These are phyloP conservation scores for Cariama cristata DNA, from an alignment of 2,113 vertebrate species.

Conservation along the genomic window DNA sequence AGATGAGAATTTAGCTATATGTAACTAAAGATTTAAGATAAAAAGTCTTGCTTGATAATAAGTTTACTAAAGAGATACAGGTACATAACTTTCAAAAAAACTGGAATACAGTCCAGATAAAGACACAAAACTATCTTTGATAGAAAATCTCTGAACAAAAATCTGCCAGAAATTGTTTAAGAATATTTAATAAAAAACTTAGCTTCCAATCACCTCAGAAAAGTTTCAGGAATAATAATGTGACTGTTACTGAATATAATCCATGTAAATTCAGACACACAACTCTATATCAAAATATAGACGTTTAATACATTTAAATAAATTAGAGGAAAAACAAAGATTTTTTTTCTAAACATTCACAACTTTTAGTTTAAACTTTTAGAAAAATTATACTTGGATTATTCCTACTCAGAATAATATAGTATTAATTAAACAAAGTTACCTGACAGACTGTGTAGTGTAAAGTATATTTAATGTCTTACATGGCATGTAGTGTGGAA, in stretches of 20 bases:
- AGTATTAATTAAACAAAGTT: not conserved
- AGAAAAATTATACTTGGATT: not conserved
- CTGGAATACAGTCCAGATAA: not conserved
- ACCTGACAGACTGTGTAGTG: not conserved
- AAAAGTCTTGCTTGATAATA: not conserved
- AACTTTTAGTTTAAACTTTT: not conserved
- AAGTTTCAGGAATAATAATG: not conserved
- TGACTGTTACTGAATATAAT: not conserved
- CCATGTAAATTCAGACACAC: not conserved
- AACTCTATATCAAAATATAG: not conserved
- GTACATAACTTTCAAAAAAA: not conserved
- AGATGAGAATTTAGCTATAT: not conserved
- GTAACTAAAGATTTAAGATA: not conserved
- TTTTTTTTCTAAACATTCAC: not conserved
- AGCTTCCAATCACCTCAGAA: not conserved
- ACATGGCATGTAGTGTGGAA: not conserved
- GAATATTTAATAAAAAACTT: not conserved
- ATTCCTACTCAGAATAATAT: not conserved
- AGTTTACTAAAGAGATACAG: not conserved
- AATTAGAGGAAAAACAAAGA: not conserved
- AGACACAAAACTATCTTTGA: not conserved
- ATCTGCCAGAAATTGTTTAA: not conserved
- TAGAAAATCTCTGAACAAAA: not conserved
- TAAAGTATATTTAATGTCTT: not conserved
- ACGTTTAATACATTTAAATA: not conserved